Evolutionary conservation across 1,140 invertebrate species (phyloP).

Genomic region (Temnothorax nylanderi): DNA sequence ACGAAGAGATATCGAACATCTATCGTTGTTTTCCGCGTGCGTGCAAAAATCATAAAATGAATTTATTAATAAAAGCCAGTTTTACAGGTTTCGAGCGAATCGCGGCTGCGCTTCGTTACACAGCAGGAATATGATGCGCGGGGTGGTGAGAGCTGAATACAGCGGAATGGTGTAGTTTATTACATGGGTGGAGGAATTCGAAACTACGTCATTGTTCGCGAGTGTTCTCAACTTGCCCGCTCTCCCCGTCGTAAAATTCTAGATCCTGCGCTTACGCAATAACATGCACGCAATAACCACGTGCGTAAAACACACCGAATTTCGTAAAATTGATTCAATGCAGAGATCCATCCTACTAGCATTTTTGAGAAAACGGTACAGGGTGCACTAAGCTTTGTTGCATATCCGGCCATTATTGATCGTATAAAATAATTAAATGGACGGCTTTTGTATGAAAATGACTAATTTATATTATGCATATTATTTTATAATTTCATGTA

Average conservation of each 20-base stretch:
- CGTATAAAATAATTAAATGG: neutral
- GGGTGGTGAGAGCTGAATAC: conserved; percentile 27
- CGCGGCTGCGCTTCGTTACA: conserved; percentile 1
- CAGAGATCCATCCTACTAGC: neutral
- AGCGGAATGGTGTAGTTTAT: conserved; percentile 36
- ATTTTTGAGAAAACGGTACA: neutral
- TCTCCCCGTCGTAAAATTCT: neutral
- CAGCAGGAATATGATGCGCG: conserved; percentile 20
- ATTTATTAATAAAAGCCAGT: conserved; percentile 53
- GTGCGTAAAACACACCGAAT: neutral
- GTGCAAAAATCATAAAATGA: conserved; percentile 43
- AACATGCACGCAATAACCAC: neutral
- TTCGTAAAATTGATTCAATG: neutral
- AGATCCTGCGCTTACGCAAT: neutral
- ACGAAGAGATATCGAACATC: neutral
- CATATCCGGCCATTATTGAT: neutral
- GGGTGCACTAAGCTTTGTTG: neutral
- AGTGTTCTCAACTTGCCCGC: conserved; percentile 40
- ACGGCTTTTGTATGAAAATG: neutral
- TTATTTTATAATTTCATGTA: conserved; percentile 34
- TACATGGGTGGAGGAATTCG: conserved; percentile 41
- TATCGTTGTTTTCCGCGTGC: neutral
- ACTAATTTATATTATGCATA: conserved; percentile 18
- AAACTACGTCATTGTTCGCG: conserved; percentile 52
- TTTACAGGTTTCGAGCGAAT: conserved; percentile 37